Evolutionary conservation across 2,113 vertebrate species (phyloP).

Genomic region (Piaya cayana): DNA sequence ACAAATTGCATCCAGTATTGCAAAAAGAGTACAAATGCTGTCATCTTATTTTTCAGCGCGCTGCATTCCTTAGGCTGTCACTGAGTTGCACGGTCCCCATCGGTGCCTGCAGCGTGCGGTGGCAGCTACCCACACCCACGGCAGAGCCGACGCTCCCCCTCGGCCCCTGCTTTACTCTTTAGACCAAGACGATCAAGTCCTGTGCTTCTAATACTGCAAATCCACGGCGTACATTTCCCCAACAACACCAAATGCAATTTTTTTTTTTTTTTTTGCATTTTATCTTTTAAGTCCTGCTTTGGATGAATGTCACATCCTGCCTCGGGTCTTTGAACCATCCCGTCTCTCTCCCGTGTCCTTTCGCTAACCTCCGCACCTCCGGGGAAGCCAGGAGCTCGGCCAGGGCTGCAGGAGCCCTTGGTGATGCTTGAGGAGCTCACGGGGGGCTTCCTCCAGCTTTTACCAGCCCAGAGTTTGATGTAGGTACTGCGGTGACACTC

Average conservation of each 20-base stretch:
- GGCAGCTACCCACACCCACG: neutral
- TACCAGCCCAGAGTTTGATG: accelerated
- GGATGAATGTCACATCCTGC: neutral
- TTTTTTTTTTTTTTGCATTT: neutral
- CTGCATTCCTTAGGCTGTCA: accelerated
- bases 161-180: neutral
- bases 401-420: neutral
- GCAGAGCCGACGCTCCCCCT: neutral
- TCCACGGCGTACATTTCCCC: accelerated
- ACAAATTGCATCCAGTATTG: neutral
- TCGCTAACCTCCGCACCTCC: neutral
- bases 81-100: accelerated
- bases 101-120: neutral
- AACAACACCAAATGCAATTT: accelerated
- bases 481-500: accelerated
- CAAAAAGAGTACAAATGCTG: accelerated
- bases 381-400: neutral
- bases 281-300: neutral
- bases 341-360: neutral
- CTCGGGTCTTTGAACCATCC: neutral
- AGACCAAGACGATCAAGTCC: neutral
- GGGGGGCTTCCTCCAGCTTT: neutral
- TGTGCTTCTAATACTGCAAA: neutral
- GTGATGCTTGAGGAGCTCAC: neutral
- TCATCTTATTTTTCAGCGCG: accelerated